Evolutionary conservation across 2,113 vertebrate genomes (phyloP), one percentile per base, ranked within the genome.

Genomic region (Thalassoma bifasciatum): DNA sequence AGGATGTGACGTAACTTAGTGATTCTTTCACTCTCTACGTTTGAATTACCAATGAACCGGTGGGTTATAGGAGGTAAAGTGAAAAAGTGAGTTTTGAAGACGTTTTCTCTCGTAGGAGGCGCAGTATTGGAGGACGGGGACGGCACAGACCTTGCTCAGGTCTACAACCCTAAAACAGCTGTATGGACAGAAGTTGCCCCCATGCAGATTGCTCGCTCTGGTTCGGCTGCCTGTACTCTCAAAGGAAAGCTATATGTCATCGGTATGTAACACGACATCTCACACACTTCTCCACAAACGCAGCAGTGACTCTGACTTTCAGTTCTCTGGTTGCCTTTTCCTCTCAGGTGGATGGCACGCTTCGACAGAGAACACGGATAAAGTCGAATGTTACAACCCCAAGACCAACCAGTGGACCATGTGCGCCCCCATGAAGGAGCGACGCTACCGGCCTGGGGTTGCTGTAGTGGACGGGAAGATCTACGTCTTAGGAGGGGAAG

Each of bases 141-240:
- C 26, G 94, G 94, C 75, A 94, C 94, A 26, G 92, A 94, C 71
- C 75, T 95, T 1, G 92, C 94, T 5, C 94, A 95, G 56, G 94
- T 94, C 11, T 95, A 94, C 82, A 94, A 95, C 82, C 93, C 94
- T 66, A 94, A 94, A 82, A 91, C 84, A 0, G 66, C 81, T 1
- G 24, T 63, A 1, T 95, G 94, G 94, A 91, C 91, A 0, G 94
- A 95, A 60, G 90, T 94, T 1, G 89, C 94, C 0, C 89, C 93
- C 2, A 95, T 95, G 94, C 94, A 94, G 81, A 95, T 95, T 0
- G 92, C 94, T n/a, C 94, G 94, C 73, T 95, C 94, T 19, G 94
- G 94, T 36, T 95, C 94, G 7, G 94, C 93, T 9, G 93, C 94
- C 44, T 95, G 94, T 61, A 93, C 91, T 0, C 90, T 95, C 37